Evolutionary conservation across 2,888 invertebrate genomes (phyloP), one percentile per base, ranked within the genome.

Genomic region (Lasioglossum villosulum): DNA sequence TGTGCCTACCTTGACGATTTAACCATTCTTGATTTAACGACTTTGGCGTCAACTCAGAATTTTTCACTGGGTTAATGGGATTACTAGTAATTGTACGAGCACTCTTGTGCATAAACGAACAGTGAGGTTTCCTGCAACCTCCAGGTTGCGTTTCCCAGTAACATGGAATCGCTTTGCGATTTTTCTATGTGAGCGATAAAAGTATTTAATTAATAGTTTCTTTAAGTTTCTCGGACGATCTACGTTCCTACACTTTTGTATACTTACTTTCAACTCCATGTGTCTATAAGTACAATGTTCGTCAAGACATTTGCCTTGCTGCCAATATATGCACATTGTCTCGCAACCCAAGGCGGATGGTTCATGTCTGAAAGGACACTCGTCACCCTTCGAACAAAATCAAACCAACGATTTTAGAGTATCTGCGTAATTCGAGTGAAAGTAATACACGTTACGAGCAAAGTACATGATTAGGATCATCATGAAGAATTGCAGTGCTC

Each of bases 81-180:
- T 92, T 93, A 78, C 12, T 83, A 27, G 82, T 84, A 77, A 89
- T 80, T 83, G 82, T 81, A 37, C 93, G 92, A 75, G 91, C 91
- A 76, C 88, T 91, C 89, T 95, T 96, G 95, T 98, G 98, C 95
- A 97, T 96, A 94, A 98, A 98, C 0, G 97, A 97, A 95, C 98
- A 98, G 94, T 98, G 97, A 81, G 97, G 97, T 95, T 98, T 98
- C 91, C 97, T 96, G 94, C 98, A 98, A 2, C 98, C 98, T 16
- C 97, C 96, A 0, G 98, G 98, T 95, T 98, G 98, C 89, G 96
- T 97, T 95, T 98, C 98, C 98, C 98, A 98, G 95, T 97, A 98
- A 95, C 98, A 98, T 1, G 97, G 97, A 93, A 98, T 98, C 89
- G 96, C 96, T 95, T 97, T 97, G 88, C 98, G 97, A 95, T 98